These are phyloP conservation scores for Limnephilus auricula DNA, from an alignment of 2,888 invertebrate species.

Conservation along the genomic window DNA sequence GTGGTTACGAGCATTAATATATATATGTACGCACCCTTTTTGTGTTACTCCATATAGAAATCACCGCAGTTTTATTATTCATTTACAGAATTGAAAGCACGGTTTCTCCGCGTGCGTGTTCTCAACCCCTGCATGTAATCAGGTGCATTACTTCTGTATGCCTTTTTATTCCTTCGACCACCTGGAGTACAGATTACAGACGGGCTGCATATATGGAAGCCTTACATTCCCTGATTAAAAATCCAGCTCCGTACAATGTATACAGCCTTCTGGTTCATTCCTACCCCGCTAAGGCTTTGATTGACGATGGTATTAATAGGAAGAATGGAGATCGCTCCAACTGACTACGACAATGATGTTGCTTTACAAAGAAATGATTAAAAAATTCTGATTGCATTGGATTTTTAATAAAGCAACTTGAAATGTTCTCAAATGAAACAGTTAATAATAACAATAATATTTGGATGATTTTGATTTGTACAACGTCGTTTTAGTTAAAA, in stretches of 20 bases:
- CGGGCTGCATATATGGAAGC: conserved; percentile 8
- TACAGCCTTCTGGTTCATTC: not conserved
- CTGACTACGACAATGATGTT: not conserved
- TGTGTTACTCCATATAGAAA: not conserved
- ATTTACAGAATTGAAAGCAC: not conserved
- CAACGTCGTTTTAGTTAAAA: too few species aligned
- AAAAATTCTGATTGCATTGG: conserved; percentile 8
- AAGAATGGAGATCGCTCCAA: conserved; percentile 24
- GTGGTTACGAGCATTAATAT: too few species aligned
- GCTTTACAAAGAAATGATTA: conserved; percentile 3
- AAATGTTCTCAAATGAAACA: not conserved
- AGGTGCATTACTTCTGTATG: not conserved
- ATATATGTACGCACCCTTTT: not conserved
- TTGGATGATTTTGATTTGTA: too few species aligned
- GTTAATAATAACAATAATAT: too few species aligned
- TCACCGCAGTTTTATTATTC: not conserved
- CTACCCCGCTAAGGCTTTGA: conserved; percentile 39
- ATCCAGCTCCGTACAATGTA: not conserved
- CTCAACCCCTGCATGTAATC: not conserved
- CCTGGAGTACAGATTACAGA: conserved; percentile 21
- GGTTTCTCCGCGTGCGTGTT: not conserved
- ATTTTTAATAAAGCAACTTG: not conserved
- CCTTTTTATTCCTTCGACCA: conserved; percentile 29
- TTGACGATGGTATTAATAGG: conserved; percentile 49
- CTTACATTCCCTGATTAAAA: conserved; percentile 38